Percentiles rank a stretch among this genome's conserved stretches.
These are phyloP conservation scores for Poecile montanus DNA, from an alignment of 2,797 vertebrate genomes.

Conservation along the genomic window DNA sequence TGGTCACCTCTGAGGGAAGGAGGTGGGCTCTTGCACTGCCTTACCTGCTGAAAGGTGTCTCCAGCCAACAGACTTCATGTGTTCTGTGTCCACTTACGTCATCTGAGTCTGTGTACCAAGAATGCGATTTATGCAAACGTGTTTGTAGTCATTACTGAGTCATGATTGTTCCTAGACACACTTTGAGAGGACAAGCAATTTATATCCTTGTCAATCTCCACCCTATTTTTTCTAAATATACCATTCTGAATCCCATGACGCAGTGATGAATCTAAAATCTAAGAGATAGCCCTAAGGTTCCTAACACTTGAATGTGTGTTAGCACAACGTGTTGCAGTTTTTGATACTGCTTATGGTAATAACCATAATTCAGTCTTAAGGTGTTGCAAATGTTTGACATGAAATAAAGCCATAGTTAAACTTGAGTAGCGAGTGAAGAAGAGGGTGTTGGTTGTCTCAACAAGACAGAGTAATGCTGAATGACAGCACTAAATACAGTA, in stretches of 20 bases:
- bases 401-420: background rate
- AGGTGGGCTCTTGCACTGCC: background rate
- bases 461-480: background rate
- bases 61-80: background rate
- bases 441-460: background rate
- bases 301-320: background rate
- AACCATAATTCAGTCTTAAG: background rate
- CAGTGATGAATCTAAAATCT: background rate
- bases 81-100: background rate
- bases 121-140: background rate
- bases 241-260: background rate
- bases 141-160: background rate
- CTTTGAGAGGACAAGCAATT: background rate
- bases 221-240: background rate
- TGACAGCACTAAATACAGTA: background rate
- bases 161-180: background rate
- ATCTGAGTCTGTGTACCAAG: background rate
- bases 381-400: background rate
- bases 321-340: background rate
- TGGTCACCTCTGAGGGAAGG: background rate
- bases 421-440: background rate
- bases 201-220: background rate
- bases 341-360: background rate
- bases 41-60: background rate
- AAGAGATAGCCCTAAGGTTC: background rate